These are phyloP conservation scores for Halocynthia aurantium DNA, from an alignment of 23 tunicate genomes.

Conservation along the genomic window DNA sequence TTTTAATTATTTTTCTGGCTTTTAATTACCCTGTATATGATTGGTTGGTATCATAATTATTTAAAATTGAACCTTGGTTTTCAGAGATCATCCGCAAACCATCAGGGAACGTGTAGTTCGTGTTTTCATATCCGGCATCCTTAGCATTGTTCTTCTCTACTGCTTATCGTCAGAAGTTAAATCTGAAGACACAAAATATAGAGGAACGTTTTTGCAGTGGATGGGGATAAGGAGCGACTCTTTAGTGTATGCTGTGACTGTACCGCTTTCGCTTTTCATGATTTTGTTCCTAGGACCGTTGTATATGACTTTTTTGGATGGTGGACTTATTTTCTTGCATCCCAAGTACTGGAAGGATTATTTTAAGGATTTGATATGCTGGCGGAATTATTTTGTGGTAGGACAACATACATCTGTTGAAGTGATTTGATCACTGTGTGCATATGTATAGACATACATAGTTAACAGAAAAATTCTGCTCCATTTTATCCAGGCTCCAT, in stretches of 20 bases:
- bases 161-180: constrained; percentile 8
- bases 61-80: no score
- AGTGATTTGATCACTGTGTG: not conserved
- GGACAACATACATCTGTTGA: constrained; percentile 7
- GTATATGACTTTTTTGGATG: constrained; percentile 50
- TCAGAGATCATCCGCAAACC: constrained; percentile 82
- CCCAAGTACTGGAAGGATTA: constrained; percentile 3
- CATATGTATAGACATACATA: not conserved
- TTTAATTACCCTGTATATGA: no score
- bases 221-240: constrained; percentile 55
- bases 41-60: no score
- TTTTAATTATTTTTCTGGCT: no score
- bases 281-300: constrained; percentile 74
- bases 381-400: constrained; percentile 90
- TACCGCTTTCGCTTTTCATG: constrained; percentile 42
- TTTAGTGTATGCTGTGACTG: constrained; percentile 23
- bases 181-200: not conserved
- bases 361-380: constrained; percentile 39
- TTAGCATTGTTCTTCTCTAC: constrained; percentile 29
- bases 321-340: constrained; percentile 29
- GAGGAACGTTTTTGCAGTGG: constrained; percentile 43
- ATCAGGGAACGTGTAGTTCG: constrained; percentile 63
- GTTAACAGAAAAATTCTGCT: not conserved
- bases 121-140: constrained; percentile 39
- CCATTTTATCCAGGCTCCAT: constrained; percentile 55